phyloP scores from a whole-genome alignment of 2,797 vertebrate species.

The Eleutherodactylus coqui region DNA sequence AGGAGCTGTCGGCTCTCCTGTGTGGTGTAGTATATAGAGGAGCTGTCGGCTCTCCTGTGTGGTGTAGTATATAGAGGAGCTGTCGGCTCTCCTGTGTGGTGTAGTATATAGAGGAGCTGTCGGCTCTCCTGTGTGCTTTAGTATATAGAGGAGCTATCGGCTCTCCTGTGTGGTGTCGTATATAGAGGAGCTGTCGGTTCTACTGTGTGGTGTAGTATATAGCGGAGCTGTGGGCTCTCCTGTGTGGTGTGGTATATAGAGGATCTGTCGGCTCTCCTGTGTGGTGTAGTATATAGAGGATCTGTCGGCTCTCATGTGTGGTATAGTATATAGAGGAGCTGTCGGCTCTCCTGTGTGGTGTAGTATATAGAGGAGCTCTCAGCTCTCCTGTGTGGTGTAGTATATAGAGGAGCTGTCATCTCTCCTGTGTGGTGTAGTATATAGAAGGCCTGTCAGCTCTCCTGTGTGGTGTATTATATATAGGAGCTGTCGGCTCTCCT shows the following conservation, averaged over 20 bases:
- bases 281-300: constrained; percentile 23
- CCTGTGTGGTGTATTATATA: constrained; percentile 20
- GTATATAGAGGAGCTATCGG: neutral
- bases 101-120: constrained; percentile 2
- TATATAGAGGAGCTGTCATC: neutral
- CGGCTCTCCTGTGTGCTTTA: constrained; percentile 3
- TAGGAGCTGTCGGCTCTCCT: neutral
- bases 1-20: neutral
- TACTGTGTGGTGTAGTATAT: neutral
- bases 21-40: constrained; percentile 19
- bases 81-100: constrained; percentile 12
- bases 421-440: constrained; percentile 21
- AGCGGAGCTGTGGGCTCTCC: constrained; percentile 3
- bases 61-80: constrained; percentile 13
- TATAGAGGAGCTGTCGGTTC: neutral
- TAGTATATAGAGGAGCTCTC: constrained; percentile 6
- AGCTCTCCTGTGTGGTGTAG: constrained; percentile 5
- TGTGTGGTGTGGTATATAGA: constrained; percentile 22
- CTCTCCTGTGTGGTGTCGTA: constrained; percentile 10
- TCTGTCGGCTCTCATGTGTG: neutral
- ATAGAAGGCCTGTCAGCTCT: neutral
- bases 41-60: neutral
- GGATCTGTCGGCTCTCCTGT: neutral
- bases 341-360: constrained; percentile 6
- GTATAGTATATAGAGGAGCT: constrained; percentile 12